Evolutionary conservation across 1,140 invertebrate genomes (phyloP), one percentile per base, ranked within the genome.

Genomic region (Drosophila lowei): DNA sequence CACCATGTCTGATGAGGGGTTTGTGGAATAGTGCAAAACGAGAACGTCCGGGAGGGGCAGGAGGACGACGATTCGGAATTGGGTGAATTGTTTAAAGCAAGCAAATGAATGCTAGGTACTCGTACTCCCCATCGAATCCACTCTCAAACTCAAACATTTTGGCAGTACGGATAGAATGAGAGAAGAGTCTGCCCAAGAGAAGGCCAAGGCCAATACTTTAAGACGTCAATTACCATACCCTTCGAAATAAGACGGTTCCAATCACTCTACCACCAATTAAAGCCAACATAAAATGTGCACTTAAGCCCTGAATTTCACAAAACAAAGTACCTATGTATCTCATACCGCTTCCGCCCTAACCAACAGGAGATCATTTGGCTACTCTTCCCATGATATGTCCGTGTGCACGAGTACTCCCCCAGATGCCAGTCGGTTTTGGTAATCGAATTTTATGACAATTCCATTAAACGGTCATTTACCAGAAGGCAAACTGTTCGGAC

Each of bases 371-470:
- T 44, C 34, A 43, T 66, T 30, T 47, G 5, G 43, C 43, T 47
- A 18, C 34, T 25, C 60, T 38, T 13, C 8, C 28, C 8, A 30
- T 8, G 28, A 30, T 30, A 3, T 8, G 28, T 0, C 7, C 28
- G 28, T 2, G 28, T 7, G 1, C n/a, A n/a, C 8, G 8, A 2
- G 28, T 30, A 8, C 38, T 18, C 30, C 8, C 23, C 21, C 54
- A 44, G 4, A 41, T 41, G 11, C 13, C 16, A 46, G 30, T 62
- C 23, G 65, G 49, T 42, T 66, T 66, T 13, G 21, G 62, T 67
- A 68, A 68, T 68, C 65, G 65, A 67, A 67, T 68, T 68, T 57
- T 68, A 68, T 68, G 66, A 68, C 66, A 68, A 68, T 68, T 68
- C 66, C 63, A 68, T 68, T 68, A 68, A 68, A 68, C 66, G 66